These are phyloP conservation scores for Drosophila peninsularis DNA, from an alignment of 2,888 invertebrate species.

Conservation along the genomic window DNA sequence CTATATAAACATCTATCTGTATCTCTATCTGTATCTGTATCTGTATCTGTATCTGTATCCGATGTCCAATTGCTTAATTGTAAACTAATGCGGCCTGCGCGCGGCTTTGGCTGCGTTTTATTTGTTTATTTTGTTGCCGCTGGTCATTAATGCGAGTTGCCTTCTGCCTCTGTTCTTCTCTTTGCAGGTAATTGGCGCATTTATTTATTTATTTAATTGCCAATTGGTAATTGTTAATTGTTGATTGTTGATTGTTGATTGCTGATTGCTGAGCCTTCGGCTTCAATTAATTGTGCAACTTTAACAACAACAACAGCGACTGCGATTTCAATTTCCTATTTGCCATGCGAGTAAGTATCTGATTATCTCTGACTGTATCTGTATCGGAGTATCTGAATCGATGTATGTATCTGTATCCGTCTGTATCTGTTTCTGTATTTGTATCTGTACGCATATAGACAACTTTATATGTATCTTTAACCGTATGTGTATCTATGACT, in stretches of 20 bases:
- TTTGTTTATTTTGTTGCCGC: constrained; percentile 39
- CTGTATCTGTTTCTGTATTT: background rate
- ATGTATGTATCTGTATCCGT: background rate
- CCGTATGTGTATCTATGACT: too few relatives aligned
- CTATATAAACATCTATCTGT: background rate
- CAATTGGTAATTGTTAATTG: constrained; percentile 60
- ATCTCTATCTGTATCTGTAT: constrained; percentile 1
- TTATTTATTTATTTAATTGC: constrained; percentile 51
- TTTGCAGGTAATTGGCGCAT: constrained; percentile 62
- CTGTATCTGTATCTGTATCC: constrained; percentile 20
- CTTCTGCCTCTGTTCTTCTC: constrained; percentile 34
- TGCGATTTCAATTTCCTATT: constrained; percentile 46
- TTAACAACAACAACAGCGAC: constrained; percentile 26
- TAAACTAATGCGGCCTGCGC: constrained; percentile 50
- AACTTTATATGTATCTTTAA: too few relatives aligned
- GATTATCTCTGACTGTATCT: background rate
- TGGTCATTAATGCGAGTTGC: constrained; percentile 46
- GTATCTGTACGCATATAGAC: too few relatives aligned
- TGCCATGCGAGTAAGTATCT: constrained; percentile 15
- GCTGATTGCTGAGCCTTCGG: constrained; percentile 66
- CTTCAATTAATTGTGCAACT: constrained; percentile 67
- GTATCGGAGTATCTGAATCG: background rate
- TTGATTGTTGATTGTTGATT: constrained; percentile 50
- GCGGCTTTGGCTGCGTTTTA: constrained; percentile 14
- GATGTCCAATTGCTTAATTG: constrained; percentile 75